Evolutionary conservation across 2,113 vertebrate genomes (phyloP).

Genomic region (Myotis lucifugus): DNA sequence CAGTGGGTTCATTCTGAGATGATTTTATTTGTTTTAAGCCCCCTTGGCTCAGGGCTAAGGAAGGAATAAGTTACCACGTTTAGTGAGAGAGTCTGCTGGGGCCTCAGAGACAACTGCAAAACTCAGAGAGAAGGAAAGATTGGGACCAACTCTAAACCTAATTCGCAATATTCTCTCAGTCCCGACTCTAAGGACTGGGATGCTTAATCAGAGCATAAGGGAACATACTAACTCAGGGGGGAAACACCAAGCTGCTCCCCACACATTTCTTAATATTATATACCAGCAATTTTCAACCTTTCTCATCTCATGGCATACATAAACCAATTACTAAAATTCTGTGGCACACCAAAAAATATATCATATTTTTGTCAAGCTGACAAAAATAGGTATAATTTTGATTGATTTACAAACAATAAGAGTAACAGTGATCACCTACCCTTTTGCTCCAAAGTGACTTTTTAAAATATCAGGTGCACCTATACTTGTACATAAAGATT

Average conservation of each 20-base stretch:
- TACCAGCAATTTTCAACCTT: background rate
- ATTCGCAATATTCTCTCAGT: background rate
- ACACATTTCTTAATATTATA: fast-evolving
- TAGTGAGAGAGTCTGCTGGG: background rate
- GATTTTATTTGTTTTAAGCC: background rate
- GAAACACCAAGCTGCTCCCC: fast-evolving
- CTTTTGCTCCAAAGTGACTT: background rate
- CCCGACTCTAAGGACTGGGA: background rate
- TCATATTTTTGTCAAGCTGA: background rate
- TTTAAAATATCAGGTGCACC: background rate
- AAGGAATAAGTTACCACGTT: background rate
- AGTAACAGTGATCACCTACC: background rate
- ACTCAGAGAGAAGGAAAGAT: background rate
- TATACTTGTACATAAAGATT: background rate
- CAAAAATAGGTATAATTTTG: background rate
- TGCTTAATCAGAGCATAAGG: background rate
- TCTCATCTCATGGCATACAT: background rate
- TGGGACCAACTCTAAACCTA: no score
- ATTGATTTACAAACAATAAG: background rate
- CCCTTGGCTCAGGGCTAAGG: background rate
- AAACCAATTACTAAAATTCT: background rate
- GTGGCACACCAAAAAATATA: background rate
- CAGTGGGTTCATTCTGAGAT: no score
- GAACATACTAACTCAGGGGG: fast-evolving
- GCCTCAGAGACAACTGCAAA: background rate